Base-by-base conservation (phyloP, 2,797 vertebrate species). In the Fringilla coelebs region DNA sequence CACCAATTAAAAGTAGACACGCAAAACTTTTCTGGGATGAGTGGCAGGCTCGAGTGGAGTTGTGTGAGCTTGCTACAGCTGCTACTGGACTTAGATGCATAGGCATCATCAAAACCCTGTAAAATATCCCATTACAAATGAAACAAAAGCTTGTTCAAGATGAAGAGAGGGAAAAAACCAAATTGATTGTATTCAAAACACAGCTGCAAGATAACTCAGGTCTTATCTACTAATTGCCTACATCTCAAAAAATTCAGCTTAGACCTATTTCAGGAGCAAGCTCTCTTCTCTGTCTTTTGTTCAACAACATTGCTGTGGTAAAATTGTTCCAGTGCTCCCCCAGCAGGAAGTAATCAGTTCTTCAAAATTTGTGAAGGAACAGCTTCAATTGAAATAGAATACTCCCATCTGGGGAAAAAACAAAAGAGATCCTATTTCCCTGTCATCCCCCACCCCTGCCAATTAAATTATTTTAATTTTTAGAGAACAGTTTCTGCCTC, bases 371-470 rank as follows among this genome's bases (percentile, higher is more conserved):
- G 41, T 86, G 62, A 74, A 40, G 29, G 36, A 92, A 75, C 36
- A 89, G 51, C 13, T 65, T 55, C 38, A 89, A 82, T 0, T 40
- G 48, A 91, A 94, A 76, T 3, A 85, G 0, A 4, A 43, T 91
- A 43, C 7, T 34, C 24, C 12, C 10, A 11, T 48, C 60, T 90
- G 40, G 21, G 40, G 29, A 16, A 57, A 68, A 48, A 62, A 7
- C 4, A 63, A 66, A 63, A 17, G 3, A 51, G 7, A 66, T 45
- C 11, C 14, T 17, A n/a, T 52, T 72, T 41, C 21, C 15, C 29
- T 28, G 11, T 6, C 2, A 0, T 5, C 1, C 3, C 6, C 26
- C 7, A 3, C 1, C 1, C 2, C 7, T 1, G 1, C 12, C 4
- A 2, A 1, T 75, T 34, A 71, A 74, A n/a, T 29, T 40, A n/a